Percentiles rank a stretch among this genome's conserved stretches.
These are phyloP conservation scores for Tiliqua scincoides DNA, from an alignment of 2,113 vertebrate genomes.

Conservation along the genomic window DNA sequence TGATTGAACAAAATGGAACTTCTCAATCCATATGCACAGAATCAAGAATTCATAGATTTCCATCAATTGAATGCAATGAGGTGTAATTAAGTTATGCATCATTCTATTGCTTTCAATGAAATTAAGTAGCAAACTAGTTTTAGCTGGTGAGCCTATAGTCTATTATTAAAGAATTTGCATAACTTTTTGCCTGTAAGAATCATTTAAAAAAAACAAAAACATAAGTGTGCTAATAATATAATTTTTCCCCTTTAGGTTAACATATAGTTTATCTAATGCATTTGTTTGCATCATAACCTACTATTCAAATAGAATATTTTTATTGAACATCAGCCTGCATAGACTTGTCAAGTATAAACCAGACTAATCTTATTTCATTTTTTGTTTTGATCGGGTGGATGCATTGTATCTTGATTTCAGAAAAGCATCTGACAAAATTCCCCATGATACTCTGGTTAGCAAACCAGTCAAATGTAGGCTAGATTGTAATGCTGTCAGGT, in stretches of 20 bases:
- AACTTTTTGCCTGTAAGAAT: neutral
- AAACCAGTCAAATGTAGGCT: too few species aligned
- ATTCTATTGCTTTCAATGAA: neutral
- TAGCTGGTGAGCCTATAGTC: neutral
- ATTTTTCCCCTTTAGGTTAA: neutral
- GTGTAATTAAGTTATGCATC: neutral
- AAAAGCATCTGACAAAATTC: too few species aligned
- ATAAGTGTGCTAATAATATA: neutral
- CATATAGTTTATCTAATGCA: neutral
- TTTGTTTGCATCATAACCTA: neutral
- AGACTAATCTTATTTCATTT: too few species aligned
- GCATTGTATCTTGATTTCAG: too few species aligned
- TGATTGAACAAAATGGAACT: neutral
- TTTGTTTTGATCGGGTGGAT: too few species aligned
- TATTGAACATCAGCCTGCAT: neutral
- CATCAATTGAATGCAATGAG: neutral
- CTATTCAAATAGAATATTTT: constrained; percentile 8
- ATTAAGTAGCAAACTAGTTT: neutral
- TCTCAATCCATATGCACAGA: neutral
- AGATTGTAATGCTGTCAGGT: too few species aligned
- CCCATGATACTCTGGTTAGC: too few species aligned
- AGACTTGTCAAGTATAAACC: too few species aligned
- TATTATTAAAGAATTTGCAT: neutral
- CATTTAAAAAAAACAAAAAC: too few species aligned
- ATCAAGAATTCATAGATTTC: neutral